Evolutionary conservation across 2,888 invertebrate genomes (phyloP).

Genomic region (Biston betularia): DNA sequence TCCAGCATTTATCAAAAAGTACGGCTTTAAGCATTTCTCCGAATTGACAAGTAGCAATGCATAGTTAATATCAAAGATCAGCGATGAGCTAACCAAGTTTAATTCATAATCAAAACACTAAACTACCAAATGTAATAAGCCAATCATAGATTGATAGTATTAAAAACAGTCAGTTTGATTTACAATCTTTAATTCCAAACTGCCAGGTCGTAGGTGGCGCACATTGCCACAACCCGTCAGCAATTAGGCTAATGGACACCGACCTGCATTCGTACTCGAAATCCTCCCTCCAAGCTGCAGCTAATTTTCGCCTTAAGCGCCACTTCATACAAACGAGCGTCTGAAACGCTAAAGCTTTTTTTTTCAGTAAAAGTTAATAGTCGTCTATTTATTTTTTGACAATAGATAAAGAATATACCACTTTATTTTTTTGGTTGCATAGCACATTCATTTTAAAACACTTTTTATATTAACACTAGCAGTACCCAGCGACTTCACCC

Average conservation of each 20-base stretch:
- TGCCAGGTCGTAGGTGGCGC: slow-evolving; percentile 62
- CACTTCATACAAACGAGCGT: slow-evolving; percentile 57
- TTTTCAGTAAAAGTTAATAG: not conserved
- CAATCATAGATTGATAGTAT: not conserved
- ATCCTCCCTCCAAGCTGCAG: slow-evolving; percentile 83
- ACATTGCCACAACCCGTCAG: slow-evolving; percentile 67
- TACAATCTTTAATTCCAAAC: slow-evolving; percentile 65
- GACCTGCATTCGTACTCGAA: slow-evolving; percentile 84
- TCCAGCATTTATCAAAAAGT: not conserved
- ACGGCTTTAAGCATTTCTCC: too few species aligned
- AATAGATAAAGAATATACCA: too few species aligned
- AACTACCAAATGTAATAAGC: too few species aligned
- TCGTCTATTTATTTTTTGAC: too few species aligned
- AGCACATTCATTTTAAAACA: too few species aligned
- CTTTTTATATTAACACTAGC: too few species aligned
- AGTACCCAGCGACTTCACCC: too few species aligned
- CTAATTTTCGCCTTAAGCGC: slow-evolving; percentile 82
- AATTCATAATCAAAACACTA: too few species aligned
- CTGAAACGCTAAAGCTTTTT: slow-evolving; percentile 40
- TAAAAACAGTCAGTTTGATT: slow-evolving; percentile 45
- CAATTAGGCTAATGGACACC: slow-evolving; percentile 86
- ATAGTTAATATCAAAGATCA: too few species aligned
- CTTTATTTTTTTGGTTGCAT: too few species aligned
- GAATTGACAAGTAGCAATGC: too few species aligned
- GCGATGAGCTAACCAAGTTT: too few species aligned